phyloP scores from a whole-genome alignment of 2,888 invertebrate genomes.

The Cremastobaeus sp. region DNA sequence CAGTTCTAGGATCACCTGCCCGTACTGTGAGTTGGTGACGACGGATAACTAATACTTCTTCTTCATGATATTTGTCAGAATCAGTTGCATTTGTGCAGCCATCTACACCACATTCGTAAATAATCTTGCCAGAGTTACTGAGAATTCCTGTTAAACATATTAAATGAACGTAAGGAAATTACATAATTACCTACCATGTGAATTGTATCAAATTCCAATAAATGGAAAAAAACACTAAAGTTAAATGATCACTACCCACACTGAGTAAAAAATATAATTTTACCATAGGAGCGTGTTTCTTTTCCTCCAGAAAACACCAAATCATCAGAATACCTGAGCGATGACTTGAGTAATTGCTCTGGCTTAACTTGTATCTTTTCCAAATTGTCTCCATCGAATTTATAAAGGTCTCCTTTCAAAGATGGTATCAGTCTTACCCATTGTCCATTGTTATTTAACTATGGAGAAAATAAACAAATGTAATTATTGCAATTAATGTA shows the following conservation, averaged over 20 bases:
- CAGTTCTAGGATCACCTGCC: constrained; percentile 92
- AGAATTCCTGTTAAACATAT: constrained; percentile 80
- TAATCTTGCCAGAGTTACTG: constrained; percentile 83
- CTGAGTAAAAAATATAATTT: background rate
- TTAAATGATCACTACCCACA: background rate
- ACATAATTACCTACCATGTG: no score
- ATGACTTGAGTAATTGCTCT: constrained; percentile 91
- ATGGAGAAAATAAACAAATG: constrained; percentile 59
- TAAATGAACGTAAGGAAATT: no score
- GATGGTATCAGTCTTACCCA: constrained; percentile 95
- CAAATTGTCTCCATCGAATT: constrained; percentile 92
- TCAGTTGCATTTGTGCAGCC: constrained; percentile 87
- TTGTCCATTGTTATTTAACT: constrained; percentile 90
- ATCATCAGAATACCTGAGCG: constrained; percentile 91
- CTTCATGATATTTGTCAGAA: constrained; percentile 77
- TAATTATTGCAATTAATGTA: constrained; percentile 26
- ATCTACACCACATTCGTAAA: constrained; percentile 88
- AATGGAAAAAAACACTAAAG: background rate
- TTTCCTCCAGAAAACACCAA: constrained; percentile 93
- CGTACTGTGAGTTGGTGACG: constrained; percentile 92
- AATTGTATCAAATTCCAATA: no score
- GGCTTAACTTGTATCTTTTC: constrained; percentile 93
- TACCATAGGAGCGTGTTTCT: constrained; percentile 90
- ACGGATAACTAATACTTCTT: constrained; percentile 86
- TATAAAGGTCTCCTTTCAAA: constrained; percentile 93